These are phyloP conservation scores for Drosophila takahashii DNA, from an alignment of 1,140 invertebrate genomes.

Conservation along the genomic window DNA sequence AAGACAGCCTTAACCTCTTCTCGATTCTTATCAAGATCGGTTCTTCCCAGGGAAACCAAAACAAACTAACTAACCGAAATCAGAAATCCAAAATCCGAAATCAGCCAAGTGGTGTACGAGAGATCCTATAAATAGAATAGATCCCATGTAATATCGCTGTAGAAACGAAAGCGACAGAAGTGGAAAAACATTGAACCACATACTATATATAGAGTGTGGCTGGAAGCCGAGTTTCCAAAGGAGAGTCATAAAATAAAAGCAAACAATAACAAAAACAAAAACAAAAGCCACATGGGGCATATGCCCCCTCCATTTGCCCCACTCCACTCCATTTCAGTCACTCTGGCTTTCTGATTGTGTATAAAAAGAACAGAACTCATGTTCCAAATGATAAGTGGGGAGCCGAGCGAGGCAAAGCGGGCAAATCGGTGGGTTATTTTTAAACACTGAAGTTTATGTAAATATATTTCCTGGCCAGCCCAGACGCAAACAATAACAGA, in stretches of 20 bases:
- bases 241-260: constrained; percentile 20
- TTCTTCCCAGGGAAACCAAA: constrained; percentile 13
- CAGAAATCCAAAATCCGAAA: constrained; percentile 11
- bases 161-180: constrained; percentile 33
- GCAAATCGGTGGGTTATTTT: constrained; percentile 57
- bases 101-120: constrained; percentile 16
- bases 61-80: constrained; percentile 4
- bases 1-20: constrained; percentile 18
- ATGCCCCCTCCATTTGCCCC: background rate
- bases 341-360: constrained; percentile 28
- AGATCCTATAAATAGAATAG: constrained; percentile 22
- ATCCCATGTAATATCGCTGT: constrained; percentile 18
- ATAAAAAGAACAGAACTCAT: constrained; percentile 64
- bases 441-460: constrained; percentile 83
- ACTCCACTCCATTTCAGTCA: constrained; percentile 3
- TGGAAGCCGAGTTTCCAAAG: constrained; percentile 39
- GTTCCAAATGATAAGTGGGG: constrained; percentile 72
- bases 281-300: constrained; percentile 33
- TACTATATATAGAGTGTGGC: constrained; percentile 49
- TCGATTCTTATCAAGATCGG: constrained; percentile 1
- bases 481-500: constrained; percentile 70
- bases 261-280: constrained; percentile 45
- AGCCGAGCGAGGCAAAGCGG: constrained; percentile 15
- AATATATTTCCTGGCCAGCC: constrained; percentile 74
- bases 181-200: constrained; percentile 64